A percentile compares a stretch with the other conserved stretches of the same genome.
phyloP scores from a whole-genome alignment of 2,797 vertebrate genomes.

The Chaunax sp. region DNA sequence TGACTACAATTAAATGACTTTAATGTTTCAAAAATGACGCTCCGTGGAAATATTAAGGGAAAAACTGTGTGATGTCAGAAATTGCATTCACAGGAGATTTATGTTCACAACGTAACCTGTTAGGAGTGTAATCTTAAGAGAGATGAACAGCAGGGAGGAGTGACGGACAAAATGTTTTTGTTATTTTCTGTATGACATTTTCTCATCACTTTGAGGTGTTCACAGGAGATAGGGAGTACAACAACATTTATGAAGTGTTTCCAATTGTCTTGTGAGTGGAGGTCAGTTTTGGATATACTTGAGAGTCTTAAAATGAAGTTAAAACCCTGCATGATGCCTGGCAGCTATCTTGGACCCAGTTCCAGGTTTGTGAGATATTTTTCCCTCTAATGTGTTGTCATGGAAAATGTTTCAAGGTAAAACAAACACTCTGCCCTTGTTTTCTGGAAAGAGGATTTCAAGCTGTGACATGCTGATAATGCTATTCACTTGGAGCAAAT shows the following conservation, averaged over 20 bases:
- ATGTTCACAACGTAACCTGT: conserved; percentile 28
- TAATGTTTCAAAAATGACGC: conserved; percentile 36
- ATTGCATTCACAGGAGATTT: conserved; percentile 27
- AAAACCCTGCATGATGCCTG: conserved; percentile 19
- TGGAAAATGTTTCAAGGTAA: conserved; percentile 42
- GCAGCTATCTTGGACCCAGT: conserved; percentile 25
- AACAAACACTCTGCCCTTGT: conserved; percentile 44
- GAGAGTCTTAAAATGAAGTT: conserved; percentile 33
- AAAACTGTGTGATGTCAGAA: conserved; percentile 12
- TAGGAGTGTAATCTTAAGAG: conserved; percentile 17
- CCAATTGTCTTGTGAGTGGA: conserved; percentile 27
- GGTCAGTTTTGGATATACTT: conserved; percentile 26
- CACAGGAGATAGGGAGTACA: conserved; percentile 3
- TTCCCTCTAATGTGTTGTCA: conserved; percentile 39
- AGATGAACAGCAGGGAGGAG: conserved; percentile 37
- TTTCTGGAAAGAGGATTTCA: conserved; percentile 44
- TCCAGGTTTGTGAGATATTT: conserved; percentile 35
- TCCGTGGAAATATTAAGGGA: conserved; percentile 3
- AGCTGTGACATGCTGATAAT: conserved; percentile 58
- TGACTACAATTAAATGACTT: conserved; percentile 29
- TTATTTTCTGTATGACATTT: conserved; percentile 17
- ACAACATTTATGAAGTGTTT: background rate
- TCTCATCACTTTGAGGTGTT: conserved; percentile 9
- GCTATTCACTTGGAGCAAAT: conserved; percentile 49
- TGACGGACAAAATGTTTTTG: background rate